A percentile compares a stretch with the other conserved stretches of the same genome.
Conservation (phyloP, 2,113 vertebrate species). For the Leucopternis melanops region DNA sequence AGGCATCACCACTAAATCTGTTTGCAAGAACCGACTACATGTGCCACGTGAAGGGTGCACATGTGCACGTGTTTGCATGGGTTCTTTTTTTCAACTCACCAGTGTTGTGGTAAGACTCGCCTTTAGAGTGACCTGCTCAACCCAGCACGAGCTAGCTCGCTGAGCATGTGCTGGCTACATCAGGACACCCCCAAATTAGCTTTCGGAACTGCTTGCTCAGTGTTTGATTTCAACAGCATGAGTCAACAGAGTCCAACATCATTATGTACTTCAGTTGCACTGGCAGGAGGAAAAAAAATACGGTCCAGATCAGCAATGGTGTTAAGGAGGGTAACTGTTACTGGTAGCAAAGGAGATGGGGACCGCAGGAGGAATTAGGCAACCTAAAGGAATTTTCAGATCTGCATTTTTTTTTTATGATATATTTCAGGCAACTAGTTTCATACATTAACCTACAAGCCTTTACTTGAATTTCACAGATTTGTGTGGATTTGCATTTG, state of each 20-base stretch:
- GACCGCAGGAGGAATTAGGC: not conserved
- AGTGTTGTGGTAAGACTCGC: not conserved
- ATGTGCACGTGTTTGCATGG: fast-evolving
- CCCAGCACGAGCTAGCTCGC: not conserved
- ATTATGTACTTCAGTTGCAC: not conserved
- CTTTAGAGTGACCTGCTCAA: not conserved
- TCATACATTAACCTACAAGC: not conserved
- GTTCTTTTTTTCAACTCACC: not conserved
- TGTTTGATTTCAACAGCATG: not conserved
- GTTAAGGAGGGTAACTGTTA: not conserved
- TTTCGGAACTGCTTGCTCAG: not conserved
- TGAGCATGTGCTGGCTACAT: not conserved
- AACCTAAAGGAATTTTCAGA: not conserved
- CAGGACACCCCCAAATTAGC: not conserved
- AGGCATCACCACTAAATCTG: not conserved
- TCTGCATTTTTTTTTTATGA: not conserved
- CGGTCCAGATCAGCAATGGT: not conserved
- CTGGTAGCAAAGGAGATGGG: not conserved
- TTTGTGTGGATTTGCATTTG: not conserved
- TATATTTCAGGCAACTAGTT: not conserved
- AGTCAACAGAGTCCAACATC: not conserved
- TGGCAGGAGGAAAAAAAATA: not conserved
- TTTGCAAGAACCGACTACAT: not conserved
- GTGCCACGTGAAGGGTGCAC: not conserved
- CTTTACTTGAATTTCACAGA: not conserved